phyloP scores from a whole-genome alignment of 1,140 invertebrate genomes.

The Schlechtendalia chinensis region DNA sequence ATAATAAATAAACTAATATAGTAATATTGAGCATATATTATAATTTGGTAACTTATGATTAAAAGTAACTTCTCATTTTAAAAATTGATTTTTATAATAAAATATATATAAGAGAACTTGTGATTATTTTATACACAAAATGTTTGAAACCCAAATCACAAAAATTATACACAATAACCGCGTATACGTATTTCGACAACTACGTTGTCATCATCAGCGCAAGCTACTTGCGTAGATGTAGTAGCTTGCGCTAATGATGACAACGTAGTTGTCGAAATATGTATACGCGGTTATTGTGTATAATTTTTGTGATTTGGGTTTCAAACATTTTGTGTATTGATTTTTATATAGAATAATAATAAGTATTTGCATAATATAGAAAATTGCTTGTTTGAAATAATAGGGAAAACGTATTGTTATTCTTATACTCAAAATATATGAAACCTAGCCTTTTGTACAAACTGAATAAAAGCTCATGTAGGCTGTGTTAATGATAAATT shows the following conservation, averaged over 20 bases:
- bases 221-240: no score
- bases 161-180: no score
- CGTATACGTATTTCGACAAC: no score
- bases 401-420: not conserved
- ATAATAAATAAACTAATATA: not conserved
- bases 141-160: no score
- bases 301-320: no score
- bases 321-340: no score
- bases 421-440: not conserved
- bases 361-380: constrained; percentile 2
- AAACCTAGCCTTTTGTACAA: constrained; percentile 10
- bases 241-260: no score
- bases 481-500: constrained; percentile 43
- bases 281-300: no score
- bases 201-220: no score
- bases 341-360: not conserved
- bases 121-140: no score
- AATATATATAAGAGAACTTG: no score
- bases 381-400: not conserved
- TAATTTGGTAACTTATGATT: not conserved
- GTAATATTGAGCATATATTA: not conserved
- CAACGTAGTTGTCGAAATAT: no score
- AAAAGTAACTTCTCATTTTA: not conserved
- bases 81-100: not conserved
- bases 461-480: constrained; percentile 37